Evolutionary conservation across 2,888 invertebrate species (phyloP).

Genomic region (Norana najaformis): DNA sequence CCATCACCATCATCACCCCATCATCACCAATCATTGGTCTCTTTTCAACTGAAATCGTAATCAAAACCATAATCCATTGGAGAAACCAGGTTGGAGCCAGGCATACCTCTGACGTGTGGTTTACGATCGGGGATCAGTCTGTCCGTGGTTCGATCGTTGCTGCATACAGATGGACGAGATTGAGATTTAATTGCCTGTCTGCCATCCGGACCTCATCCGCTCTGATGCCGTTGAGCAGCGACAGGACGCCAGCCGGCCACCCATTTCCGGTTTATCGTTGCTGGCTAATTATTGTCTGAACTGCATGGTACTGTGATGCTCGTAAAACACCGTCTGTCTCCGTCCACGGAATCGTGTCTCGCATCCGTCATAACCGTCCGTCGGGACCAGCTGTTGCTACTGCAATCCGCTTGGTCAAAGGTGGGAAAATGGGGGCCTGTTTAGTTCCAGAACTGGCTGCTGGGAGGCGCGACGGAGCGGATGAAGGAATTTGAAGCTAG

Average conservation of each 20-base stretch:
- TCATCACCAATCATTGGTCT: no score
- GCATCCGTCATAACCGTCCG: background rate
- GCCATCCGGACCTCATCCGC: background rate
- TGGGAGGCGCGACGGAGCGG: background rate
- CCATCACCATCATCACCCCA: background rate
- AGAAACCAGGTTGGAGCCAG: no score
- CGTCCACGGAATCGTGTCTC: background rate
- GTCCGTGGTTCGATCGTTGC: no score
- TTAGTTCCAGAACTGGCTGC: background rate
- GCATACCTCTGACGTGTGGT: no score
- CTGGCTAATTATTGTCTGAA: background rate
- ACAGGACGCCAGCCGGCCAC: background rate
- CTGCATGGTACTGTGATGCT: background rate
- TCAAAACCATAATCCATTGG: no score
- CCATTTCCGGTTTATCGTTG: no score
- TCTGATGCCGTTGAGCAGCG: no score
- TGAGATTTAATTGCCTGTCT: no score
- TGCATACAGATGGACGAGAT: no score
- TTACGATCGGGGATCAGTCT: no score
- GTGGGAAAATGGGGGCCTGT: background rate
- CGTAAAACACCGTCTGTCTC: background rate
- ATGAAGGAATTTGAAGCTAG: background rate
- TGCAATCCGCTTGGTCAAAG: background rate
- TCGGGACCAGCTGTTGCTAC: no score
- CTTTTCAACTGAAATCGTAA: no score